These are phyloP conservation scores for Pentalonia nigronervosa DNA, from an alignment of 1,140 invertebrate species.

Conservation along the genomic window DNA sequence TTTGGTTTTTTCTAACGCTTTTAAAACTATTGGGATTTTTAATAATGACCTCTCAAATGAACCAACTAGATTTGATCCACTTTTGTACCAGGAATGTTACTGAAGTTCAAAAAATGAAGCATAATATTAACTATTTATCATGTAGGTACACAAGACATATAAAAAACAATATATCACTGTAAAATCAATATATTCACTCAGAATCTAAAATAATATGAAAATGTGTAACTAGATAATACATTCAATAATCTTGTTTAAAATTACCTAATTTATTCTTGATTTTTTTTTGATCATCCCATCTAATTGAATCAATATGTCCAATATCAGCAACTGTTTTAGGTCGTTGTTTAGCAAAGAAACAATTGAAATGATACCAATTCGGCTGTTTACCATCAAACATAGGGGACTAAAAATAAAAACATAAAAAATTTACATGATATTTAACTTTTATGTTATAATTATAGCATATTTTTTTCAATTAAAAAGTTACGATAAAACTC, in stretches of 20 bases:
- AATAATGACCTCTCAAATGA: too few species aligned
- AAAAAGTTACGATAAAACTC: neutral
- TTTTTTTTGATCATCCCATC: constrained; percentile 86
- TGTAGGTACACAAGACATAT: too few species aligned
- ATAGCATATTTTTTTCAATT: neutral
- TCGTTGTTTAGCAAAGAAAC: constrained; percentile 87
- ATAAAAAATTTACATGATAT: neutral
- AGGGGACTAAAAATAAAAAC: constrained; percentile 74
- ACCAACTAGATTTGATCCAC: too few species aligned
- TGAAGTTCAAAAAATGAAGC: too few species aligned
- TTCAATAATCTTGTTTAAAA: constrained; percentile 45
- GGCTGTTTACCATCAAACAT: constrained; percentile 89
- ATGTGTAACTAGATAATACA: too few species aligned
- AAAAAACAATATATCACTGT: too few species aligned
- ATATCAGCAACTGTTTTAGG: constrained; percentile 81
- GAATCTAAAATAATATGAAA: too few species aligned
- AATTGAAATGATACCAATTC: constrained; percentile 88
- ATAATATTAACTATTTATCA: too few species aligned
- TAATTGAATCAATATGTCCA: constrained; percentile 81
- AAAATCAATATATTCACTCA: too few species aligned
- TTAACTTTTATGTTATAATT: neutral
- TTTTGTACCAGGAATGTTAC: too few species aligned
- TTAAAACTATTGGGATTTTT: too few species aligned
- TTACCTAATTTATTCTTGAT: constrained; percentile 78
- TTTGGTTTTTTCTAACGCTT: too few species aligned